These are phyloP conservation scores for Cantharis rustica DNA, from an alignment of 2,888 invertebrate species.

Conservation along the genomic window DNA sequence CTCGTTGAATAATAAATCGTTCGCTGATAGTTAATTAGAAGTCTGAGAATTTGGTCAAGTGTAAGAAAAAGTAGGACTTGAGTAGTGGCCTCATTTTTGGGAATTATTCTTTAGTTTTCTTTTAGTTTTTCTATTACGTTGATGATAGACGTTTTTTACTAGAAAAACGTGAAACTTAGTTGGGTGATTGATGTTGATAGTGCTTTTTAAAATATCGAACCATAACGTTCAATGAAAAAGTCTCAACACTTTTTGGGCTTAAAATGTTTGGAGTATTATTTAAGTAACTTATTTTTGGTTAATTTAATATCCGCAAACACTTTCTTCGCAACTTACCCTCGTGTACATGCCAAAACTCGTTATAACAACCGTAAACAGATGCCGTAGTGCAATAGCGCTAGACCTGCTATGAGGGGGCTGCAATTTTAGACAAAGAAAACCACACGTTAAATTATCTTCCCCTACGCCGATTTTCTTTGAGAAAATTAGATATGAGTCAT, in stretches of 20 bases:
- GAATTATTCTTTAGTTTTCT: neutral
- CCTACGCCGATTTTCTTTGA: constrained; percentile 13
- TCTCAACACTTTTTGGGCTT: neutral
- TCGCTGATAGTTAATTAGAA: neutral
- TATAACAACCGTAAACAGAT: constrained; percentile 26
- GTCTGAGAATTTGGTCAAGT: neutral
- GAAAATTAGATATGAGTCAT: constrained; percentile 21
- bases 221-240: neutral
- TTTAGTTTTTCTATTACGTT: neutral
- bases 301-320: neutral
- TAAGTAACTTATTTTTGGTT: neutral
- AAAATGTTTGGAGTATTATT: neutral
- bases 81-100: neutral
- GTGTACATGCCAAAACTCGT: constrained; percentile 16
- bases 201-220: neutral
- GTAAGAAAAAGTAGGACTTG: neutral
- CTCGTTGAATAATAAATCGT: neutral
- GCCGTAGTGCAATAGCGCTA: constrained; percentile 14
- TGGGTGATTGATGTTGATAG: neutral
- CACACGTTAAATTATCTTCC: constrained; percentile 21
- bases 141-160: neutral
- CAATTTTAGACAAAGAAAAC: constrained; percentile 16
- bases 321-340: constrained; percentile 1
- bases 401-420: constrained; percentile 6
- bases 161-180: neutral